Evolutionary conservation across 2,888 invertebrate genomes (phyloP), one percentile per base, ranked within the genome.

Genomic region (Xestia xanthographa): DNA sequence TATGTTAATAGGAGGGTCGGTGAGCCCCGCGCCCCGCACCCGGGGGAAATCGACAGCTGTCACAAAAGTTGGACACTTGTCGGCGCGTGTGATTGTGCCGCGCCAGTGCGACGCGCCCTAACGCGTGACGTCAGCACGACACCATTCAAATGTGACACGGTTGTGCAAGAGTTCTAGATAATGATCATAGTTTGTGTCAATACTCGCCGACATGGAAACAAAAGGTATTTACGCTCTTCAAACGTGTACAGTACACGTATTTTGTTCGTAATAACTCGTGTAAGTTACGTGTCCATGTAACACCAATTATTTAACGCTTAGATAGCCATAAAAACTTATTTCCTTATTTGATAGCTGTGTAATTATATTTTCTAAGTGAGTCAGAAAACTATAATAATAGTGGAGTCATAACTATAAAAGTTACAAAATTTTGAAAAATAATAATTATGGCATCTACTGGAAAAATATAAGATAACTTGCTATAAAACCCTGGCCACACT

Each of bases 41-140:
- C 86, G 74, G 78, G 84, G 90, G 89, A 89, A 87, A 90, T 90
- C 87, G 91, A 90, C 90, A 89, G 90, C 83, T 88, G 86, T 88
- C 87, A 81, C 78, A 74, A 83, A 87, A 84, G 78, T 88, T 87
- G 81, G 85, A 80, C 82, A 83, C 79, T 85, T 84, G 72, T 76
- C 72, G 82, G 80, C 86, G 86, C 82, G 69, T 62, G 72, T 82
- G 77, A 82, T 82, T 73, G 83, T 82, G 77, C 66, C 38, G 75
- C 71, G 50, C 43, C 72, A 48, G 77, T 80, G 75, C 75, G 62
- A 66, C 78, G 77, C 67, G 75, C 80, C 82, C 75, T 75, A 72
- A 66, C 53, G 67, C 17, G 26, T 72, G 66, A 66, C 69, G 74
- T 45, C 66, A 67, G 6, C 63, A 20, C 41, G 63, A 41, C 63